These are phyloP conservation scores for Cassiopea xamachana DNA, from an alignment of 30 jellyfish, hydroid and myxozoan genomes.

Conservation along the genomic window DNA sequence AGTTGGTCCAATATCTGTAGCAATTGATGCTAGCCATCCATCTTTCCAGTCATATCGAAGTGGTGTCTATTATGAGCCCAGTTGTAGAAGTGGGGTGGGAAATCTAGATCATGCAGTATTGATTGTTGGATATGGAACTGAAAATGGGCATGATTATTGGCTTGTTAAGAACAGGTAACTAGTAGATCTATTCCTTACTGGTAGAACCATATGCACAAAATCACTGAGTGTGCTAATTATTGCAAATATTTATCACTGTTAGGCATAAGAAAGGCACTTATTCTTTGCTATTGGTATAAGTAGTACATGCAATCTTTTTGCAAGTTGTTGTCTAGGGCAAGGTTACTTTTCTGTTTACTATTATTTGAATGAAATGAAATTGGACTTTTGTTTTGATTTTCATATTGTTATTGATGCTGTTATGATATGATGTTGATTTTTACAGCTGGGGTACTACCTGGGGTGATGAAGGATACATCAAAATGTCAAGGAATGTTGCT, in stretches of 20 bases:
- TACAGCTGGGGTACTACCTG: conserved; percentile 92
- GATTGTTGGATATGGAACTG: conserved; percentile 99
- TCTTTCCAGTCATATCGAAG: conserved; percentile 84
- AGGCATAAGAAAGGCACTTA: too few species aligned
- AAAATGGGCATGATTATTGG: conserved; percentile 92
- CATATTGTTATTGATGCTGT: too few species aligned
- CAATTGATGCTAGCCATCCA: conserved; percentile 97
- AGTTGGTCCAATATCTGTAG: conserved; percentile 98
- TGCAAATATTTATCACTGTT: too few species aligned
- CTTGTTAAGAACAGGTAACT: conserved; percentile 96
- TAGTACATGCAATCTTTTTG: too few species aligned
- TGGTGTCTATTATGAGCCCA: conserved; percentile 95
- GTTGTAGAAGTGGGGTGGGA: conserved; percentile 85
- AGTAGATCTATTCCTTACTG: background rate
- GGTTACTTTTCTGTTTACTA: background rate
- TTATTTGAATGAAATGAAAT: background rate
- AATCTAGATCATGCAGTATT: conserved; percentile 97
- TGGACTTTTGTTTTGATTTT: background rate
- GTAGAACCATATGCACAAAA: background rate
- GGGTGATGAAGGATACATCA: conserved; percentile 92
- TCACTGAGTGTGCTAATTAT: too few species aligned
- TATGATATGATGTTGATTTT: background rate
- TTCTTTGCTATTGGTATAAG: too few species aligned
- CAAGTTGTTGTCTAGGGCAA: background rate
- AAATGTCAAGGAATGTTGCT: conserved; percentile 74